These are phyloP conservation scores for Sylvietta virens DNA, from an alignment of 2,113 vertebrate genomes.

Conservation along the genomic window DNA sequence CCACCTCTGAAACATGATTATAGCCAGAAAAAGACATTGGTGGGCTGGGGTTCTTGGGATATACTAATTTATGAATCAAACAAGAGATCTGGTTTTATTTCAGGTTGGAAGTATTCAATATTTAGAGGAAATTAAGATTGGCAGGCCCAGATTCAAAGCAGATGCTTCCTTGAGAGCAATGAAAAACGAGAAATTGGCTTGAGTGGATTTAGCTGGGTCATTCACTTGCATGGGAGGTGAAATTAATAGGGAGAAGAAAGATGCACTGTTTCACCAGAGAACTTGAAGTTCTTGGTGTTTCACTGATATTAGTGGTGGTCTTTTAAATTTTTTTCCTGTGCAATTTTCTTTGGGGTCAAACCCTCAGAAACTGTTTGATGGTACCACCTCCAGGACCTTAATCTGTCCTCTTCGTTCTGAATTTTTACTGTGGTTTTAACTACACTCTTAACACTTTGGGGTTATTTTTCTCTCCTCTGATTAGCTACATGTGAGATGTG, in stretches of 20 bases:
- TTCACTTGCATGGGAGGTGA: not conserved
- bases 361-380: not conserved
- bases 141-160: not conserved
- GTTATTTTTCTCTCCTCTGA: not conserved
- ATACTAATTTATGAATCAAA: not conserved
- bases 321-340: not conserved
- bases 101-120: not conserved
- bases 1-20: not conserved
- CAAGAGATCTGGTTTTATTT: not conserved
- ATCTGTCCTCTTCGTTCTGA: not conserved
- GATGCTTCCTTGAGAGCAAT: not conserved
- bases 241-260: not conserved
- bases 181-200: not conserved
- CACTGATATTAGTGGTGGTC: not conserved
- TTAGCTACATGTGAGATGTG: slow-evolving; percentile 98
- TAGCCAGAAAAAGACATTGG: not conserved
- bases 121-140: not conserved
- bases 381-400: not conserved
- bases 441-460: not conserved
- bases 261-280: not conserved
- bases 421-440: not conserved
- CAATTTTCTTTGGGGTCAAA: not conserved
- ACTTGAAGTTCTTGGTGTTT: not conserved
- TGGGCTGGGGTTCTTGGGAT: not conserved
- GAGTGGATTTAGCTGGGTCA: not conserved